Base-by-base conservation (phyloP, 35 echinoderm and acorn worm genomes). In the Ophiothrix spiculata region DNA sequence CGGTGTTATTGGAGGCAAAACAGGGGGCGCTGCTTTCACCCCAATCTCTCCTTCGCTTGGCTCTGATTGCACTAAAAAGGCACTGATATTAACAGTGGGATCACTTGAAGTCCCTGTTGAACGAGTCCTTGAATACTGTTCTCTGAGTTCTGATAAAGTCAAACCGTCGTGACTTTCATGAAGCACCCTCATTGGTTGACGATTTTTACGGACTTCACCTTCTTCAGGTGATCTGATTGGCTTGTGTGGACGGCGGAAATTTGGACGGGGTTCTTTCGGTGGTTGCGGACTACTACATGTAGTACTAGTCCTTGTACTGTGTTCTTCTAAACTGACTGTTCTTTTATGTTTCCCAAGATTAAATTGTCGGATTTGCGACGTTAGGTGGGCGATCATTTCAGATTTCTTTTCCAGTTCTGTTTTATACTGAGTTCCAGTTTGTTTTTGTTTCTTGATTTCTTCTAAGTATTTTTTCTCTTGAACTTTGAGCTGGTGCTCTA, bases 1-100 rank as follows among this genome's bases (percentile, higher is more conserved):
- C n/a, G n/a, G n/a, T n/a, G n/a, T n/a, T n/a, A n/a, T n/a, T 46
- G 95, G 95, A 37, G 95, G 95, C 91, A 98, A 91, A 80, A 98
- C 76, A 46, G 95, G 85, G 15, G 92, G 95, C 23, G 85, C 74
- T 49, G 19, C 42, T 49, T 49, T 49, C 42, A 49, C 42, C 42
- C 42, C 42, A 10, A 49, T 19, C 19, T 49, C 42, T 10, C 42
- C 19, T 10, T 49, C 19, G 6, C 19, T 49, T 49, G 42, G 42
- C 6, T 49, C 42, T 6, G 42, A 10, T 49, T 49, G 42, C 6
- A 49, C 42, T 49, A 49, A 49, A 49, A 49, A 49, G 42, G 42
- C 42, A 49, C 42, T 49, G 42, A 49, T 19, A 49, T 49, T 49
- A 49, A 49, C 42, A 19, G 42, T 49, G 19, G 42, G 6, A 10